A percentile compares a stretch with the other conserved stretches of the same genome.
phyloP scores from a whole-genome alignment of 2,888 invertebrate genomes.

The Eurytoma californica region DNA sequence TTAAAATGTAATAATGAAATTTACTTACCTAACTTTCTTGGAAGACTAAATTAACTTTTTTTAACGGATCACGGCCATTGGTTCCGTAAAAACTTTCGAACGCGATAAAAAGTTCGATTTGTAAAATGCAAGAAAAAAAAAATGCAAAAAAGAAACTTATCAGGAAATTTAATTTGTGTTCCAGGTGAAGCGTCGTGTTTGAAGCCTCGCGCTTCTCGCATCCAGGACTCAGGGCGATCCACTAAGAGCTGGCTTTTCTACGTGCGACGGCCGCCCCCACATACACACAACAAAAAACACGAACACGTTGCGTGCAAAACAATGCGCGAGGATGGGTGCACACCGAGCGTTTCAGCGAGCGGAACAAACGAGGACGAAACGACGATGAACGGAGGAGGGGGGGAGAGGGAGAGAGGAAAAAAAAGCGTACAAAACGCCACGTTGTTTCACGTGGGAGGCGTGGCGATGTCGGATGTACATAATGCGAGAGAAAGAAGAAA shows the following conservation, averaged over 20 bases:
- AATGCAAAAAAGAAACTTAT: too few species aligned
- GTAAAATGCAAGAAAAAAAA: too few species aligned
- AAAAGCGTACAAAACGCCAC: neutral
- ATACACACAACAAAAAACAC: neutral
- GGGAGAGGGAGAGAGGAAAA: neutral
- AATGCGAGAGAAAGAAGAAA: slow-evolving; percentile 11
- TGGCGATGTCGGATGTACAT: slow-evolving; percentile 37
- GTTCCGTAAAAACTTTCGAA: too few species aligned
- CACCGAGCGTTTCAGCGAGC: neutral
- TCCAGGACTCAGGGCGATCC: slow-evolving; percentile 49
- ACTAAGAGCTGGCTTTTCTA: slow-evolving; percentile 24
- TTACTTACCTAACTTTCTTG: too few species aligned
- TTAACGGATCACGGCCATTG: too few species aligned
- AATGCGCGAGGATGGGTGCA: slow-evolving; percentile 24
- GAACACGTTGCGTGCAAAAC: neutral
- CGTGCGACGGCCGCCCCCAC: neutral
- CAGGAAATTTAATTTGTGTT: neutral
- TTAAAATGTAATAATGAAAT: too few species aligned
- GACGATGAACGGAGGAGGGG: neutral
- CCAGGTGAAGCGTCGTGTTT: slow-evolving; percentile 57
- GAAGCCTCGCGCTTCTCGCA: slow-evolving; percentile 57
- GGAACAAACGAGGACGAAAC: slow-evolving; percentile 9
- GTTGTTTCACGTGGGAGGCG: slow-evolving; percentile 7
- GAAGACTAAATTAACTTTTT: too few species aligned
- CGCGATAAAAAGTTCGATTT: too few species aligned